Percentiles rank a stretch among this genome's conserved stretches.
phyloP scores from a whole-genome alignment of 2,113 vertebrate genomes.

The Athene cunicularia region DNA sequence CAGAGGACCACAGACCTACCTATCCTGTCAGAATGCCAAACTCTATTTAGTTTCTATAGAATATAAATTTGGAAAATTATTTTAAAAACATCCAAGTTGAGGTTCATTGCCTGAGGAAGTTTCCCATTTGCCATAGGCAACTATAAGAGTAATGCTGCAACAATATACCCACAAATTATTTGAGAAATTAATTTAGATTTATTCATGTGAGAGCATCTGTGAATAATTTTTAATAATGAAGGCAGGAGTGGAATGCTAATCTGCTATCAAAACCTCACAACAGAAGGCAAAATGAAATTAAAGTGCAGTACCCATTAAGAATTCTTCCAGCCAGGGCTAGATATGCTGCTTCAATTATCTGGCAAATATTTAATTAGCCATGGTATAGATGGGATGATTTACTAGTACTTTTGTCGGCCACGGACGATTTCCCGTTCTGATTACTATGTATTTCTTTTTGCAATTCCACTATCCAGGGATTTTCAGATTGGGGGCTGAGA shows the following conservation, averaged over 20 bases:
- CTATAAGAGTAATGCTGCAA: not conserved
- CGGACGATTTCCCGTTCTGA: not conserved
- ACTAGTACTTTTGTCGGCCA: not conserved
- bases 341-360: not conserved
- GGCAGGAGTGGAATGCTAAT: not conserved
- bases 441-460: fast-evolving
- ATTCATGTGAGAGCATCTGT: not conserved
- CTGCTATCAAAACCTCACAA: not conserved
- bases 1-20: not conserved
- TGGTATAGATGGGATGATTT: not conserved
- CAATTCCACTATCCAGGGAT: not conserved
- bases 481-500: not conserved
- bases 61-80: not conserved
- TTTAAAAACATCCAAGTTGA: not conserved
- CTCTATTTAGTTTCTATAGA: not conserved
- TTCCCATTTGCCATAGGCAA: not conserved
- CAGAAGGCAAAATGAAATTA: not conserved
- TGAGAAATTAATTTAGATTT: not conserved
- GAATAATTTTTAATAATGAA: slow-evolving; percentile 11
- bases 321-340: not conserved
- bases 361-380: not conserved
- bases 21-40: not conserved
- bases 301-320: not conserved
- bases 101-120: not conserved
- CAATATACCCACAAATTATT: not conserved